Evolutionary conservation across 2,888 invertebrate species (phyloP).

Genomic region (Spatulosminthurus flaviceps): DNA sequence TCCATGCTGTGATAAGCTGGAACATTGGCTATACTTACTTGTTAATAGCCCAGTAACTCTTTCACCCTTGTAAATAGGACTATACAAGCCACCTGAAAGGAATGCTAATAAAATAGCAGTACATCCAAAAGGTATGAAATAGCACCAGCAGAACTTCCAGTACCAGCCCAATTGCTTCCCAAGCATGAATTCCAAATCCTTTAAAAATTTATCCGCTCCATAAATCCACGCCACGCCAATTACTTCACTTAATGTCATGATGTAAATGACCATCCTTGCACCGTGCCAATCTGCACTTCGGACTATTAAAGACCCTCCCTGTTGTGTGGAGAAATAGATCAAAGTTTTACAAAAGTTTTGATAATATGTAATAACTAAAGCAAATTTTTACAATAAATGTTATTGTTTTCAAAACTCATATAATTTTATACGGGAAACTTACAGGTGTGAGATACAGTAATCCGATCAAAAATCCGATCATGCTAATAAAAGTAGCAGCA

Average conservation of each 20-base stretch:
- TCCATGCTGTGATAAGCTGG: not conserved
- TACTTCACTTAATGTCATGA: conserved; percentile 64
- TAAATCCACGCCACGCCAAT: conserved; percentile 66
- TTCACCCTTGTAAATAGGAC: not conserved
- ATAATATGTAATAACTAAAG: not conserved
- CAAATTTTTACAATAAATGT: not conserved
- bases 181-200: conserved; percentile 83
- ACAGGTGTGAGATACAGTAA: not conserved
- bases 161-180: conserved; percentile 75
- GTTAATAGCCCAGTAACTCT: not conserved
- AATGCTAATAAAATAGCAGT: conserved; percentile 71
- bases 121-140: conserved; percentile 78
- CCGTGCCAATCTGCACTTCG: not conserved
- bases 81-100: conserved; percentile 74
- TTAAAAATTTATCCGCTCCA: conserved; percentile 74
- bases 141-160: conserved; percentile 82
- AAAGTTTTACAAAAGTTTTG: not conserved
- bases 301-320: conserved; percentile 49
- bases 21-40: not conserved
- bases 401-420: no score
- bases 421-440: not conserved
- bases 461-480: conserved; percentile 5
- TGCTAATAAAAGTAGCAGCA: not conserved
- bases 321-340: no score
- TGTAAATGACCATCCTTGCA: not conserved